Evolutionary conservation across 2,888 invertebrate genomes (phyloP), one percentile per base, ranked within the genome.

Genomic region (Podotricha telesiphe): DNA sequence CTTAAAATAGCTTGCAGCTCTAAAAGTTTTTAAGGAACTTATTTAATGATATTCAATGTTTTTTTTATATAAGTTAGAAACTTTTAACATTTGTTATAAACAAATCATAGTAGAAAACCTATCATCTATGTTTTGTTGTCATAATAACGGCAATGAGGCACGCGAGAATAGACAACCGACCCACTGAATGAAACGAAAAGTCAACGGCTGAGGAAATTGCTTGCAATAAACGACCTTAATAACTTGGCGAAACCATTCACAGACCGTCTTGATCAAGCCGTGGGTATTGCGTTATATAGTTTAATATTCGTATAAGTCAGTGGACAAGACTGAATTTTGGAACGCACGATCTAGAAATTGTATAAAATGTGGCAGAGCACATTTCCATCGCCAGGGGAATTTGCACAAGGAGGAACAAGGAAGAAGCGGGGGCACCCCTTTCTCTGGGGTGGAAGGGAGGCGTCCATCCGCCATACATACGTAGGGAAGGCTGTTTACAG

Each of bases 361-460:
- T 93, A 91, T 92, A 93, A 93, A 93, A 93, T 91, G 92, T 92
- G 91, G 91, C 90, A 85, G 89, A 91, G 87, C 89, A 90, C 90
- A 91, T 91, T 92, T 92, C 91, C 91, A 92, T 93, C 92, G 92
- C 87, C 92, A 87, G 88, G 92, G 92, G 92, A 93, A 93, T 93
- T 92, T 91, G 92, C 92, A 92, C 91, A 92, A 92, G 92, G 92
- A 91, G 92, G 90, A 88, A 91, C 88, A 88, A 91, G 92, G 92
- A 91, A 92, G 91, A 88, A 83, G 86, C 83, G 91, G 87, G 85
- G 88, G 87, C 88, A 90, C 91, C 91, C 91, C 90, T 91, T 91
- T 86, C 86, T 86, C 83, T 85, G 88, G 87, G 85, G 86, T 59
- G 85, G 79, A 79, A 76, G 85, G 86, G 77, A 85, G 86, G 88